Percentiles rank a stretch among this genome's conserved stretches.
phyloP scores from a whole-genome alignment of 1,140 invertebrate species.

The Drosophila repletoides region DNA sequence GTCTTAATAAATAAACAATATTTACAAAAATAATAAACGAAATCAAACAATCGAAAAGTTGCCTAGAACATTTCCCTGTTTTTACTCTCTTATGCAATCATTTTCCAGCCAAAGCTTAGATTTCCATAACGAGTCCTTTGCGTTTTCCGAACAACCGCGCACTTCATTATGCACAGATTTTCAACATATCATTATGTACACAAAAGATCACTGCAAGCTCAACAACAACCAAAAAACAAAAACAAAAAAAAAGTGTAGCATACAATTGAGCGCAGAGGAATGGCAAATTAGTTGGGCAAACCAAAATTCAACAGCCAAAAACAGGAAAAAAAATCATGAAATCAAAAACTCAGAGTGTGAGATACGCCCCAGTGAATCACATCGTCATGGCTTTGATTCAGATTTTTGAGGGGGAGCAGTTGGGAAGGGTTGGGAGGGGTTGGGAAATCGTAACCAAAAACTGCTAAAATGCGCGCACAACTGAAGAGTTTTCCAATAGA shows the following conservation, averaged over 20 bases:
- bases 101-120: too few relatives aligned
- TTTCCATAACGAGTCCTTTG: too few relatives aligned
- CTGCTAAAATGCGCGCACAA: conserved; percentile 1
- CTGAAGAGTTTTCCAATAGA: conserved; percentile 32
- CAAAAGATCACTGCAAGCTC: neutral
- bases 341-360: neutral
- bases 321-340: too few relatives aligned
- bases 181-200: neutral
- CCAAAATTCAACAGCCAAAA: neutral
- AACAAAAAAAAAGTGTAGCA: conserved; percentile 2
- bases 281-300: conserved; percentile 33
- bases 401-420: neutral
- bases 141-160: too few relatives aligned
- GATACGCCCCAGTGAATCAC: neutral
- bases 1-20: too few relatives aligned
- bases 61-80: too few relatives aligned
- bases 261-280: conserved; percentile 12
- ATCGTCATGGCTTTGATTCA: neutral
- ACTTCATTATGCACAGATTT: conserved; percentile 37
- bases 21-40: too few relatives aligned
- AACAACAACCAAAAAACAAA: neutral
- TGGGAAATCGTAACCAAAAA: neutral
- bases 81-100: too few relatives aligned
- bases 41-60: too few relatives aligned
- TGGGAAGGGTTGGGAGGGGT: neutral